phyloP scores from a whole-genome alignment of 2,113 vertebrate genomes.

The Pangasianodon hypophthalmus region DNA sequence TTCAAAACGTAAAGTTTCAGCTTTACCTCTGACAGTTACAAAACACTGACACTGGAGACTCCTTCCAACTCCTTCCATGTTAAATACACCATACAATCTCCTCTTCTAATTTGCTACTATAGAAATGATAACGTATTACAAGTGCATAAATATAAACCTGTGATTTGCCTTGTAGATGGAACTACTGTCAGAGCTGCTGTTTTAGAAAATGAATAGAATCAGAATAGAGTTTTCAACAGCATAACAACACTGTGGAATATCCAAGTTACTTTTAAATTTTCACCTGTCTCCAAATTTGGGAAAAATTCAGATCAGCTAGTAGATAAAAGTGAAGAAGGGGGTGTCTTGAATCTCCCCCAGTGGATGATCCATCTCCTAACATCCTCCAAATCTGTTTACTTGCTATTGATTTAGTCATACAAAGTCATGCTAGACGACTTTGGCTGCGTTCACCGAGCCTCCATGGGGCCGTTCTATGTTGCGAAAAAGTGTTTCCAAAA shows the following conservation, averaged over 20 bases:
- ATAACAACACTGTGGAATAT: neutral
- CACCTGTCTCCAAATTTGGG: neutral
- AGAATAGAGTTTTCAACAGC: neutral
- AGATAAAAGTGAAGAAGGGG: slow-evolving; percentile 41
- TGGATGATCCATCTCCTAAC: slow-evolving; percentile 49
- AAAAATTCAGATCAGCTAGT: slow-evolving; percentile 22
- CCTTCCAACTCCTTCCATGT: too few relatives aligned
- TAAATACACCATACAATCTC: too few relatives aligned
- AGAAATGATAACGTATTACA: too few relatives aligned
- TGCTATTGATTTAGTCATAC: slow-evolving; percentile 52
- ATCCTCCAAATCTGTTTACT: slow-evolving; percentile 59
- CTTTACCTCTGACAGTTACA: too few relatives aligned
- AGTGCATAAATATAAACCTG: too few relatives aligned
- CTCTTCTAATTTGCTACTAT: too few relatives aligned
- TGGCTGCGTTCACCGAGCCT: slow-evolving; percentile 49
- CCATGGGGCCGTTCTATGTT: slow-evolving; percentile 44
- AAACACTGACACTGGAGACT: neutral
- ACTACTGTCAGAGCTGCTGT: neutral
- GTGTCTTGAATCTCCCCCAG: slow-evolving; percentile 16
- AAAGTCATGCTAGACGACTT: slow-evolving; percentile 42
- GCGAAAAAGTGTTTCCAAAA: slow-evolving; percentile 46
- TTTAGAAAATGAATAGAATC: neutral
- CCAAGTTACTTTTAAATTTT: neutral
- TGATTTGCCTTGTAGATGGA: too few relatives aligned
- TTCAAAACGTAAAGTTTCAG: too few relatives aligned